Evolutionary conservation across 2,797 vertebrate genomes (phyloP).

Genomic region (Lindbergichthys nudifrons): DNA sequence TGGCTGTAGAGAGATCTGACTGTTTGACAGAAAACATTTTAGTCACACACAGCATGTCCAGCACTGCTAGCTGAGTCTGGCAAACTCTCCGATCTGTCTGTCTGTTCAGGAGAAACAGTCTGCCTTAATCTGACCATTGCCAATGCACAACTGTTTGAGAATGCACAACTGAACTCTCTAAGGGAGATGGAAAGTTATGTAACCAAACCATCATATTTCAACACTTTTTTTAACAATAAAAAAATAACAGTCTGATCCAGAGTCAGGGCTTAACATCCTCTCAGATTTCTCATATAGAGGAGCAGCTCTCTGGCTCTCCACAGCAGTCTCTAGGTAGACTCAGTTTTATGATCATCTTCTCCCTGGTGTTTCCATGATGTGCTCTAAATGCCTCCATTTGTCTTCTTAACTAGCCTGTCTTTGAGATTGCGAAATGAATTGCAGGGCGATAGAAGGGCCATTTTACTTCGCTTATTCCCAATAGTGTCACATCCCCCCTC

Average conservation of each 20-base stretch:
- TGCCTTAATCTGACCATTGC: constrained; percentile 34
- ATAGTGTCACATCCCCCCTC: constrained; percentile 4
- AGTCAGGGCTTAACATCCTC: constrained; percentile 20
- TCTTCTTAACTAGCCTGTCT: constrained; percentile 52
- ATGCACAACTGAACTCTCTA: constrained; percentile 13
- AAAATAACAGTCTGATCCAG: background rate
- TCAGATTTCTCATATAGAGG: constrained; percentile 12
- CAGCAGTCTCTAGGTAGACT: constrained; percentile 25
- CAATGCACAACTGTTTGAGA: constrained; percentile 12
- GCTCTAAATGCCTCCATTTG: constrained; percentile 61
- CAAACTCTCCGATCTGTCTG: constrained; percentile 44
- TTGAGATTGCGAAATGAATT: too few relatives aligned
- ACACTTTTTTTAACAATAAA: constrained; percentile 23
- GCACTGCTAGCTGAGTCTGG: constrained; percentile 35
- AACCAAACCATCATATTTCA: constrained; percentile 33
- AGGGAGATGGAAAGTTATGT: constrained; percentile 1
- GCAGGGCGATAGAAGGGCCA: constrained; percentile 24
- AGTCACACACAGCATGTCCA: constrained; percentile 43
- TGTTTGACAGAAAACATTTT: constrained; percentile 48
- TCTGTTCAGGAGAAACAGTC: constrained; percentile 27
- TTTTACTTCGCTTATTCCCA: constrained; percentile 40
- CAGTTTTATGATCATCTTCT: constrained; percentile 45
- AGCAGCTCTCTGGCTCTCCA: constrained; percentile 11
- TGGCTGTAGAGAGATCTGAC: constrained; percentile 27
- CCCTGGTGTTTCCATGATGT: constrained; percentile 52